Evolutionary conservation across 2,888 invertebrate species (phyloP).

Genomic region (Octonoba sinensis): DNA sequence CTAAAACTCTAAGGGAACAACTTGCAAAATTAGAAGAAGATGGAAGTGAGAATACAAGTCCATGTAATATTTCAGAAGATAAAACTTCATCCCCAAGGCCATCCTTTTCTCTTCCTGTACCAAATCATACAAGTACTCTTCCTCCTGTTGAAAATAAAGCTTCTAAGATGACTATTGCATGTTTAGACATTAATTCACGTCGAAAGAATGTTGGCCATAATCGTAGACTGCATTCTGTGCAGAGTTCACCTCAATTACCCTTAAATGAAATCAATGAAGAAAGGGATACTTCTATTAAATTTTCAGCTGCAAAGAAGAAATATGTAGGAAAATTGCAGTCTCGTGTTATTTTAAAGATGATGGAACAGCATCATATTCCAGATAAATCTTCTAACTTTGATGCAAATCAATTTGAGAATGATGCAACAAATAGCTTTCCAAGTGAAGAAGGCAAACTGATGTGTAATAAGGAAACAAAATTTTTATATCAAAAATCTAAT

Average conservation of each 20-base stretch:
- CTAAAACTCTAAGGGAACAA: slow-evolving; percentile 38
- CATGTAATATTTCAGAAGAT: background rate
- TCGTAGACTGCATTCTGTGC: slow-evolving; percentile 72
- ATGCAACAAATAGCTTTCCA: background rate
- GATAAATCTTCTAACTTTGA: slow-evolving; percentile 78
- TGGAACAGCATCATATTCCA: slow-evolving; percentile 76
- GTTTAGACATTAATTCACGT: slow-evolving; percentile 8
- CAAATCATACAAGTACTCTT: slow-evolving; percentile 17
- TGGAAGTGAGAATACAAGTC: slow-evolving; percentile 22
- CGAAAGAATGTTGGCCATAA: slow-evolving; percentile 75
- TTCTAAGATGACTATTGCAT: slow-evolving; percentile 2
- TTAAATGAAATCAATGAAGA: slow-evolving; percentile 81
- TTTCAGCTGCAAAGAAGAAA: slow-evolving; percentile 41
- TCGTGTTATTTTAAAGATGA: slow-evolving; percentile 71
- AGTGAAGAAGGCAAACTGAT: background rate
- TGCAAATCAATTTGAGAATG: background rate
- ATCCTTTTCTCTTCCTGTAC: slow-evolving; percentile 47
- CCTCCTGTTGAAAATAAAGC: slow-evolving; percentile 12
- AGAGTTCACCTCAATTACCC: slow-evolving; percentile 74
- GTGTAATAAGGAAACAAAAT: background rate
- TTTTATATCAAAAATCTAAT: background rate
- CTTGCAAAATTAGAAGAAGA: slow-evolving; percentile 52
- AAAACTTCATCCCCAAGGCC: slow-evolving; percentile 19
- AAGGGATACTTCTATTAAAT: slow-evolving; percentile 72
- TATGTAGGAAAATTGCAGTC: slow-evolving; percentile 68